A percentile compares a stretch with the other conserved stretches of the same genome.
These are phyloP conservation scores for Danaus chrysippus DNA, from an alignment of 2,888 invertebrate species.

Conservation along the genomic window DNA sequence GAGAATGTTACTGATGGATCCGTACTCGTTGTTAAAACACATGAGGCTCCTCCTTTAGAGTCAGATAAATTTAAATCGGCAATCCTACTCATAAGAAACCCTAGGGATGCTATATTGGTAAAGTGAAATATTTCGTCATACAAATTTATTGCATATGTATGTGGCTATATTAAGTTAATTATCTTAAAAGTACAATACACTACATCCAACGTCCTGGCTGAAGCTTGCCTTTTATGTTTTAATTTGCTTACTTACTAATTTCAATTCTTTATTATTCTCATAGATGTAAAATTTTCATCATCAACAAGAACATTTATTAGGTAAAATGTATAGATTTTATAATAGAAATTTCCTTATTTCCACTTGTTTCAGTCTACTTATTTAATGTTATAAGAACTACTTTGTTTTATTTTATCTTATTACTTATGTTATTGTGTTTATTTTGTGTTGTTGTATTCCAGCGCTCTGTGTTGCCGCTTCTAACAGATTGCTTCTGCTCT, in stretches of 20 bases:
- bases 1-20: conserved; percentile 87
- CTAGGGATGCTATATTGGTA: conserved; percentile 83
- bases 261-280: too few relatives aligned
- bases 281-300: too few relatives aligned
- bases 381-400: neutral
- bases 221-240: too few relatives aligned
- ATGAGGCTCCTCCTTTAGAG: conserved; percentile 83
- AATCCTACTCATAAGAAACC: conserved; percentile 84
- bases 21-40: conserved; percentile 88
- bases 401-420: neutral
- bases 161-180: neutral
- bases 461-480: conserved; percentile 30
- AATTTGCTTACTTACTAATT: too few relatives aligned
- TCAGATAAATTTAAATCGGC: conserved; percentile 81
- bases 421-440: conserved; percentile 9
- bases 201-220: too few relatives aligned
- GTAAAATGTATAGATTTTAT: too few relatives aligned
- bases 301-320: too few relatives aligned
- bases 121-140: conserved; percentile 16
- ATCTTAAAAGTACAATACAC: too few relatives aligned
- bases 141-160: conserved; percentile 3
- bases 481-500: conserved; percentile 29
- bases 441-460: conserved; percentile 26
- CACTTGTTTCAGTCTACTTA: neutral
- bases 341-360: neutral